Conservation (phyloP, 2,888 invertebrate genomes). For the Acleris literana region DNA sequence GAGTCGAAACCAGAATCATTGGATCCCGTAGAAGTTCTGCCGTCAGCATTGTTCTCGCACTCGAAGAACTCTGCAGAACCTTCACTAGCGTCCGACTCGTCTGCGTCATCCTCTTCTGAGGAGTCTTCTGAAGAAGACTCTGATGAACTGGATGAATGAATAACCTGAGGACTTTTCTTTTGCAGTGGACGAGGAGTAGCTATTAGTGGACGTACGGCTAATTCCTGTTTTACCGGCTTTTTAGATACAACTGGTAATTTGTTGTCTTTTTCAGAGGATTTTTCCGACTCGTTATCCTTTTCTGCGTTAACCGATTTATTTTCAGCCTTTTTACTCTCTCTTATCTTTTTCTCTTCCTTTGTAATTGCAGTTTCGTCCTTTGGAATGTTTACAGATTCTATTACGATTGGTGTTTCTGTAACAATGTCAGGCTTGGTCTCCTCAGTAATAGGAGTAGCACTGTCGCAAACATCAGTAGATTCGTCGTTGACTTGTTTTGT, state of each 20-base stretch:
- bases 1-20: constrained; percentile 93
- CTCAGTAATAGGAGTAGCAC: constrained; percentile 2
- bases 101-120: constrained; percentile 57
- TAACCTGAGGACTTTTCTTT: constrained; percentile 75
- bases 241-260: constrained; percentile 44
- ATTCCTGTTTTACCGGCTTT: constrained; percentile 80
- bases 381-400: constrained; percentile 66
- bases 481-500: constrained; percentile 21
- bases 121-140: constrained; percentile 73
- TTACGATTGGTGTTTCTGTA: constrained; percentile 39
- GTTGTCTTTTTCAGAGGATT: constrained; percentile 43
- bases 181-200: constrained; percentile 86
- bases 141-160: constrained; percentile 71
- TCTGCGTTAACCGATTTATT: constrained; percentile 43
- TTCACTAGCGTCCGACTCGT: constrained; percentile 73
- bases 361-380: constrained; percentile 45
- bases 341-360: constrained; percentile 45
- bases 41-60: constrained; percentile 79
- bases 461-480: constrained; percentile 20
- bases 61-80: constrained; percentile 73
- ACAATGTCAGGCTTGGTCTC: constrained; percentile 24
- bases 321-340: constrained; percentile 61
- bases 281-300: constrained; percentile 44
- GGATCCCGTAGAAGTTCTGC: constrained; percentile 89
- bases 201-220: constrained; percentile 80